Evolutionary conservation across 2,888 invertebrate genomes (phyloP), one percentile per base, ranked within the genome.

Genomic region (Cordilura impudica): DNA sequence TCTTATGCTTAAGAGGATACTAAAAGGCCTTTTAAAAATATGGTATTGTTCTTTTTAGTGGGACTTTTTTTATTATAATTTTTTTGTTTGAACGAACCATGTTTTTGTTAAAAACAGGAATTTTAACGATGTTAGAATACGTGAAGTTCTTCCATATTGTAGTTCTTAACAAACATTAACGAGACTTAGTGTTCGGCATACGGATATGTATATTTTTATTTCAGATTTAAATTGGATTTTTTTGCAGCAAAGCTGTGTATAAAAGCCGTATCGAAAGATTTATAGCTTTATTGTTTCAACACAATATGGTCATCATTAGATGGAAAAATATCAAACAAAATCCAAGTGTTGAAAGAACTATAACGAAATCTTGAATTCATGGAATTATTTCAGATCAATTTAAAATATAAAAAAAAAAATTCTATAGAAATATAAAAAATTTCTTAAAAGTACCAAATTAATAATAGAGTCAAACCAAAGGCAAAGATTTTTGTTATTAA

Each of bases 211-310:
- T 12, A 6, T 58, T 14, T 26, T 43, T 56, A 31, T 19, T 54
- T 16, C 3, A 29, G 47, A 29, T 51, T 66, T 71, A 73, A 78
- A 72, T 73, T 69, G 66, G 39, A 56, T 49, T 49, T 47, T 53
- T 29, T 67, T 21, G 39, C 7, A 3, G 8, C 6, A 26, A 18
- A 39, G 2, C 63, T 8, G 14, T 10, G 43, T 39, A 7, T 60
- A 31, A 74, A 29, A 23, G n/a, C 66, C 16, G 4, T 29, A 12
- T 16, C 43, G 63, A 12, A 79, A 79, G 79, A 79, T 79, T 79
- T 79, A 79, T 79, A 71, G 67, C 75, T 79, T 75, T 75, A 79
- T 79, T 79, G 79, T 79, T 71, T 71, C 45, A 49, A 63, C 61
- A 51, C 66, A 67, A 67, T 67, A 61, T 53, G 63, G 61, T 39